phyloP scores from a whole-genome alignment of 2,113 vertebrate genomes.

The Pelvicachromis taeniatus region DNA sequence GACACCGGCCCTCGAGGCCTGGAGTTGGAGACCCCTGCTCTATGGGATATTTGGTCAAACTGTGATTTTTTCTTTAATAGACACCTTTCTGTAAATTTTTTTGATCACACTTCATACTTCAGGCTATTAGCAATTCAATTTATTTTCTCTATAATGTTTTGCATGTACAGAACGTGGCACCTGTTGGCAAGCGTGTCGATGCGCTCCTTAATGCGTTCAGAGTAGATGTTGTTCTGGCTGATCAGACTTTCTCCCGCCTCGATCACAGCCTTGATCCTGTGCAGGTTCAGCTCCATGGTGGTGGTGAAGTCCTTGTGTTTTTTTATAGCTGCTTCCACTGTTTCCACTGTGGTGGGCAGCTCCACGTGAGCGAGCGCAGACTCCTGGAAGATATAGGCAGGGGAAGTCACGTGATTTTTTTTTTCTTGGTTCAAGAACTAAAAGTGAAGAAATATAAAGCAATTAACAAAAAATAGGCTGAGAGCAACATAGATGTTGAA shows the following conservation, averaged over 20 bases:
- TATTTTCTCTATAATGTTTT: accelerated
- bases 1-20: too few relatives aligned
- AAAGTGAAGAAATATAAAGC: neutral
- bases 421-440: neutral
- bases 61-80: neutral
- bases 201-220: slow-evolving; percentile 78
- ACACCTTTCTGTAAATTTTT: neutral
- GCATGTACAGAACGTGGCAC: slow-evolving; percentile 43
- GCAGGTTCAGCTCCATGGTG: slow-evolving; percentile 88
- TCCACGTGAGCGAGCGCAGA: slow-evolving; percentile 76
- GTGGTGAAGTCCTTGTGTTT: slow-evolving; percentile 87
- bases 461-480: neutral
- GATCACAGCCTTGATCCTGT: slow-evolving; percentile 81
- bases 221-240: slow-evolving; percentile 82
- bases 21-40: too few relatives aligned
- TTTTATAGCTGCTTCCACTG: slow-evolving; percentile 79
- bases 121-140: accelerated
- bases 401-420: neutral
- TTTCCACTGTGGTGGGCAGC: slow-evolving; percentile 81
- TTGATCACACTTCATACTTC: neutral
- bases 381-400: slow-evolving; percentile 72
- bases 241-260: slow-evolving; percentile 87
- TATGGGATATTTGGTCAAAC: neutral
- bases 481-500: neutral
- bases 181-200: slow-evolving; percentile 77